Evolutionary conservation across 2,113 vertebrate genomes (phyloP).

Genomic region (Sturnira hondurensis): DNA sequence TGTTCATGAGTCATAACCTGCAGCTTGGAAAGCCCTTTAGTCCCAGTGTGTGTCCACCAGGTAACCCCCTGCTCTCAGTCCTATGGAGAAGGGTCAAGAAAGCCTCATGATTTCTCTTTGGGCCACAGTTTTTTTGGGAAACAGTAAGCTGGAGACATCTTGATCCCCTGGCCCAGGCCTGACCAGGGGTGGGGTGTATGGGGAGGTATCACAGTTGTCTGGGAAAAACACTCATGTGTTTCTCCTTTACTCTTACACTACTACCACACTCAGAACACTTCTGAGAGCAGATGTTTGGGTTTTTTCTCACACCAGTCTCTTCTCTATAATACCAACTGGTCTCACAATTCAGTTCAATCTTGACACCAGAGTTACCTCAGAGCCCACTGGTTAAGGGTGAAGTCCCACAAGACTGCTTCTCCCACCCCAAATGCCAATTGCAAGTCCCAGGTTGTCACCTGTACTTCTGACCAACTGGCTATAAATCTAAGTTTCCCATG

Average conservation of each 20-base stretch:
- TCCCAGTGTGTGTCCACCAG: background rate
- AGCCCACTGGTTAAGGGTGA: background rate
- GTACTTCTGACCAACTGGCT: background rate
- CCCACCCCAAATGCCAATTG: background rate
- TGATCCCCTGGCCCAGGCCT: background rate
- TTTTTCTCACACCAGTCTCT: background rate
- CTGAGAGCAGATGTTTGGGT: background rate
- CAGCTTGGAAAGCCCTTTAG: background rate
- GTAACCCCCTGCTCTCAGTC: background rate
- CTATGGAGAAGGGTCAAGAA: background rate
- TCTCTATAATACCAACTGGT: background rate
- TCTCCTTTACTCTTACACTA: background rate
- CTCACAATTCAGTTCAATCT: background rate
- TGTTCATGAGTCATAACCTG: background rate
- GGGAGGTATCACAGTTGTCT: background rate
- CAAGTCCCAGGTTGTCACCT: background rate
- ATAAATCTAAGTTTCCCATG: background rate
- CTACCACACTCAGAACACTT: background rate
- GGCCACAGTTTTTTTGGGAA: background rate
- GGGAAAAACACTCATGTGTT: background rate
- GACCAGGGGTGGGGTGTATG: background rate
- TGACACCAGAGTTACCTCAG: background rate
- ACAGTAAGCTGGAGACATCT: background rate
- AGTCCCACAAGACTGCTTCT: background rate
- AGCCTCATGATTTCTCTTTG: background rate